Base-by-base conservation (phyloP, 2,797 vertebrate genomes). In the Danionella dracula region DNA sequence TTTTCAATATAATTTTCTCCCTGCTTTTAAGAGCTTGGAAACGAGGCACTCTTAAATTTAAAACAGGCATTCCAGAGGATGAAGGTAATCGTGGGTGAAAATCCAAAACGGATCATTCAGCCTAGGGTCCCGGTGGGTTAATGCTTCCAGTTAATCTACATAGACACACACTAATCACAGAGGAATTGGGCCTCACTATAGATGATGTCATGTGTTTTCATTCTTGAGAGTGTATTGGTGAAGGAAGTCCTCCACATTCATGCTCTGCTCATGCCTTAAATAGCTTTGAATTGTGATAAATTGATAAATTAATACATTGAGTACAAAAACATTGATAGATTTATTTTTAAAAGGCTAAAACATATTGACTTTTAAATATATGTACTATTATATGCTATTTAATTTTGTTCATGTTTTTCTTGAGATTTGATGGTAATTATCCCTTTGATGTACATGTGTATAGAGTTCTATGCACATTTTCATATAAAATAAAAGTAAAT, bases 151-250 rank as follows among this genome's bases (percentile, higher is more conserved):
- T 78, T 78, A 74, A 68, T 76, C 66, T 48, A 41, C 31, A 53
- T 54, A 54, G 38, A 34, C 31, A 37, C 31, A 49, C 46, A 13
- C 37, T 40, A 62, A 32, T 29, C 17, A 38, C 32, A 69, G 27
- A 58, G 55, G 21, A 56, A 64, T 13, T 67, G 19, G 21, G 50
- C 60, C 61, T 68, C 50, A 74, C 71, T 42, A 50, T 66, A 35
- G 45, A 73, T 70, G 73, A 72, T 57, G 45, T 80, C 75, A 73
- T 74, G 38, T 77, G 76, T 79, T 78, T 79, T 79, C 48, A 70
- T 76, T 72, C 58, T 73, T 76, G 73, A 23, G 31, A 73, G 40
- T 54, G 53, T 38, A 51, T 11, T 44, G 44, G 37, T 64, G 37
- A 70, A 71, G 42, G 66, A 70, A 66, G 38, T 46, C 56, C 58